phyloP scores from a whole-genome alignment of 1,140 invertebrate genomes.

The Drosophila auraria region DNA sequence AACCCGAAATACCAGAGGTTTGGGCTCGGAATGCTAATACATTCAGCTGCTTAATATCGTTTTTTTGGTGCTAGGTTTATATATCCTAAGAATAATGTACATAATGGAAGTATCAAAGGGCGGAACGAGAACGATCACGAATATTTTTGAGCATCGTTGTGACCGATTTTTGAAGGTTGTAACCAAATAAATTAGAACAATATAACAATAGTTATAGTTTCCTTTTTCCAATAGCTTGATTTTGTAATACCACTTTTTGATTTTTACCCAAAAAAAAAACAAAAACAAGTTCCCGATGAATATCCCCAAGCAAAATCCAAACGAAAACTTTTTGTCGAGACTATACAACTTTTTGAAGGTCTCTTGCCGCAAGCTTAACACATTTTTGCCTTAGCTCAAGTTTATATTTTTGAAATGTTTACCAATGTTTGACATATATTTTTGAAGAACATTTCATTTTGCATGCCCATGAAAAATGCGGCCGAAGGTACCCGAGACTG shows the following conservation, averaged over 20 bases:
- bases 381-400: constrained; percentile 28
- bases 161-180: constrained; percentile 58
- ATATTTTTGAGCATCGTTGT: constrained; percentile 84
- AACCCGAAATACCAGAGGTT: constrained; percentile 5
- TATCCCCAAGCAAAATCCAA: constrained; percentile 16
- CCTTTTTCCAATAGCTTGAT: constrained; percentile 44
- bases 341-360: constrained; percentile 77
- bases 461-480: constrained; percentile 55
- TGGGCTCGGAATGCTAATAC: constrained; percentile 49
- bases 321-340: constrained; percentile 74
- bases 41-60: constrained; percentile 40
- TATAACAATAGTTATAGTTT: constrained; percentile 21
- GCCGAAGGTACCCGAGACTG: constrained; percentile 5
- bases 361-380: constrained; percentile 46
- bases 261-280: constrained; percentile 18
- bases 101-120: constrained; percentile 26
- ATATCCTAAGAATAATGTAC: constrained; percentile 61
- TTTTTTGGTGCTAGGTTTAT: constrained; percentile 60
- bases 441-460: constrained; percentile 48
- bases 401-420: constrained; percentile 37
- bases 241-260: constrained; percentile 55
- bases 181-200: constrained; percentile 9
- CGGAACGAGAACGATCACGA: constrained; percentile 66
- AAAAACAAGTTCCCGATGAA: constrained; percentile 17
- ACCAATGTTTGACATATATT: constrained; percentile 34